Base-by-base conservation (phyloP, 1,140 invertebrate species). In the Homarus americanus region DNA sequence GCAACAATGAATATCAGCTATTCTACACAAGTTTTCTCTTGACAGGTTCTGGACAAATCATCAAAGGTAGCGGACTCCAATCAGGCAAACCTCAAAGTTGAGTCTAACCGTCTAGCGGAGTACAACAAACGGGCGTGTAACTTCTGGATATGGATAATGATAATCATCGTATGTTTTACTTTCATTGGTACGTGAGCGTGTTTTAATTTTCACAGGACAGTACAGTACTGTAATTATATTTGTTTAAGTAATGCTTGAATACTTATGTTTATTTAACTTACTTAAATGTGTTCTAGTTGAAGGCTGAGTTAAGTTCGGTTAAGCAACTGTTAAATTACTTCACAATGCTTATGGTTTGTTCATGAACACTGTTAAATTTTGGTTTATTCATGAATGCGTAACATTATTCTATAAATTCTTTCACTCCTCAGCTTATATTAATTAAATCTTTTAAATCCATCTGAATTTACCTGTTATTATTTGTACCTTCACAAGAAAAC, bases 61-160 rank as follows among this genome's bases (percentile, higher is more conserved):
- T 95, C 96, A 44, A 95, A 96, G 88, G 93, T 98, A 82, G 97
- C 97, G 0, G 97, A 98, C 92, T 94, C 95, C 3, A 98, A 99
- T 94, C 95, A 96, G 92, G 93, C 94, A 32, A 97, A 97, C 79
- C 94, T 99, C 82, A 96, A 97, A 94, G 95, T 95, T 75, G 97
- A 98, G 94, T 97, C 97, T 15, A 96, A 97, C 12, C 96, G 97
- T 93, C 94, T 99, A 38, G 96, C 97, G 93, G 97, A 97, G 91
- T 97, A 98, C 94, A 98, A 97, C 34, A 96, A 96, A 92, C 96
- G 97, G 91, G 97, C 97, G 0, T 98, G 97, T 95, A 97, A 97
- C 93, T 99, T 98, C 94, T 98, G 98, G 97, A 96, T 99, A 87
- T 98, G 97, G 97, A 93, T 98, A 10, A 97, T 98, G 96, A 95